Evolutionary conservation across 2,888 invertebrate species (phyloP).

Genomic region (Mimas tiliae): DNA sequence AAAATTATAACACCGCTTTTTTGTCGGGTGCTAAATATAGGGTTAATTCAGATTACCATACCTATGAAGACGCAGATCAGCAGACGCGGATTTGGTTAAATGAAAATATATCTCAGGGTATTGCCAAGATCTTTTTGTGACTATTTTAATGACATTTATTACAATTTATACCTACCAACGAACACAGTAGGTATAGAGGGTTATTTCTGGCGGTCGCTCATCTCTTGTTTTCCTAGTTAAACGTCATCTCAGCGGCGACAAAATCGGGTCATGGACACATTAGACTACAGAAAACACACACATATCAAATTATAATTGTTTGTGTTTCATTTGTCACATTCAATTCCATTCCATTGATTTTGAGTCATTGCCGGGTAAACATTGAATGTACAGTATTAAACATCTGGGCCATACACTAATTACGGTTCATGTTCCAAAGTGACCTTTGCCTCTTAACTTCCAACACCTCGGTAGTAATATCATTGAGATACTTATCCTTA

Average conservation of each 20-base stretch:
- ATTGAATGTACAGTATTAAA: conserved; percentile 1
- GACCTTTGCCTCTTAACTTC: conserved; percentile 58
- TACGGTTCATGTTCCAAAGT: conserved; percentile 40
- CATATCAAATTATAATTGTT: conserved; percentile 31
- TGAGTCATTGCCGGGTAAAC: not conserved
- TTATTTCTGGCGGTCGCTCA: conserved; percentile 72
- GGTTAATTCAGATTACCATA: too few species aligned
- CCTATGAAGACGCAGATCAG: too few species aligned
- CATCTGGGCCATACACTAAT: conserved; percentile 29
- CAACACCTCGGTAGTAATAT: conserved; percentile 50
- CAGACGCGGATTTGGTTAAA: too few species aligned
- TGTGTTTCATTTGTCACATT: not conserved
- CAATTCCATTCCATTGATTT: not conserved
- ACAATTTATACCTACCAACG: conserved; percentile 65
- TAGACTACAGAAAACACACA: conserved; percentile 45
- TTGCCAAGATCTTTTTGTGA: conserved; percentile 51
- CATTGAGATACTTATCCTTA: conserved; percentile 55
- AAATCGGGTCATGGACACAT: conserved; percentile 61
- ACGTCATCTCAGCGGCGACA: conserved; percentile 43
- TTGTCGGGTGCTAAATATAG: too few species aligned
- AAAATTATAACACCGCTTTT: too few species aligned
- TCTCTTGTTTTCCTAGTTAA: conserved; percentile 65
- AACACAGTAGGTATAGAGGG: conserved; percentile 40
- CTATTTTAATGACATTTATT: conserved; percentile 57
- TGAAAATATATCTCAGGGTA: too few species aligned